Evolutionary conservation across 2,888 invertebrate species (phyloP).

Genomic region (Periphyllus acericola): DNA sequence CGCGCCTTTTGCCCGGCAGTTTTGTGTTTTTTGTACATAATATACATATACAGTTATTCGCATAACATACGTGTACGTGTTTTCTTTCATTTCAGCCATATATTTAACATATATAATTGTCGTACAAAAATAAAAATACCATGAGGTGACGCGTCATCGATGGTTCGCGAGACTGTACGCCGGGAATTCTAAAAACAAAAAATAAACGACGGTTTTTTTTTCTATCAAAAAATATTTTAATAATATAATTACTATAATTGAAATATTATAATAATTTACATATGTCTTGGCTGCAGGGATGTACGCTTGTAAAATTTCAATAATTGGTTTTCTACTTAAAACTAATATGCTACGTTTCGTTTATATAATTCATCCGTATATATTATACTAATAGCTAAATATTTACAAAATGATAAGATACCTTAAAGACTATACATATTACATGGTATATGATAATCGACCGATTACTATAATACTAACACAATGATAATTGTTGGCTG

Average conservation of each 20-base stretch:
- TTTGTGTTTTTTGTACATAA: too few species aligned
- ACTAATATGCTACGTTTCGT: conserved; percentile 23
- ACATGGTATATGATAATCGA: conserved; percentile 36
- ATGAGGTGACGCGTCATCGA: too few species aligned
- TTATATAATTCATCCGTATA: conserved; percentile 17
- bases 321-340: conserved; percentile 22
- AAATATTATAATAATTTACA: conserved; percentile 47
- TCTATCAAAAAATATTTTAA: conserved; percentile 57
- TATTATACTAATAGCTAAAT: conserved; percentile 15
- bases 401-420: conserved; percentile 52
- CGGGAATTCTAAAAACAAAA: background rate
- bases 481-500: conserved; percentile 41
- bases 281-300: background rate
- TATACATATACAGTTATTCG: too few species aligned
- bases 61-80: too few species aligned
- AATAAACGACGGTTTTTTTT: background rate
- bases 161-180: too few species aligned
- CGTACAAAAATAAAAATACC: too few species aligned
- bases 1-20: too few species aligned
- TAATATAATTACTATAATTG: conserved; percentile 36
- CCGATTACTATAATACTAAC: conserved; percentile 19
- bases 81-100: too few species aligned
- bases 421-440: conserved; percentile 33
- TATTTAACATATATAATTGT: too few species aligned
- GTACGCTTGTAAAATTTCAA: conserved; percentile 21